Conservation (phyloP, 2,113 vertebrate genomes). For the Dryoscopus gambensis region DNA sequence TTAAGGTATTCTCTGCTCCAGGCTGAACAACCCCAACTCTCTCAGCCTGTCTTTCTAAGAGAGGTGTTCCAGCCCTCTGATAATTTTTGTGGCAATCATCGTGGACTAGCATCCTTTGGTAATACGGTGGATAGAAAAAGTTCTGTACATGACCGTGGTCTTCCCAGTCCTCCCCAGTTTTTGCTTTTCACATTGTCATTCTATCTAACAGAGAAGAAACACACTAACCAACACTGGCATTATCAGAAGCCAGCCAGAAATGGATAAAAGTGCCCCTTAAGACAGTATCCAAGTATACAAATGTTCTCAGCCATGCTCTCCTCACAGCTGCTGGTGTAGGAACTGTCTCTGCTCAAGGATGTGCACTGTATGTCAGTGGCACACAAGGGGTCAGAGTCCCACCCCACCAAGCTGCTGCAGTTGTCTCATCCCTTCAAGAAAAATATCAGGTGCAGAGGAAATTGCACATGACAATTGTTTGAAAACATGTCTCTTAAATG, state of each 20-base stretch:
- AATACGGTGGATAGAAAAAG: not conserved
- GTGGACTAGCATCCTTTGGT: not conserved
- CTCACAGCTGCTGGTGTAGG: not conserved
- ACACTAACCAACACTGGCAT: accelerated
- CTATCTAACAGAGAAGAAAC: not conserved
- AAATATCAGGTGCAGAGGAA: constrained; percentile 6
- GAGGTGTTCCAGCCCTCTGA: not conserved
- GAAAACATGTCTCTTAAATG: constrained; percentile 24
- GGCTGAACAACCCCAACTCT: not conserved
- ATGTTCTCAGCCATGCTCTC: not conserved
- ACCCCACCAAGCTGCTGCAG: not conserved
- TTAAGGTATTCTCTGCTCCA: not conserved
- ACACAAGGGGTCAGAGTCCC: not conserved
- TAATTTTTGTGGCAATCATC: not conserved
- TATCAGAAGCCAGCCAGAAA: not conserved
- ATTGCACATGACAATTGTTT: constrained; percentile 20
- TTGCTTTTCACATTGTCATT: not conserved
- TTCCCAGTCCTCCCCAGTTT: not conserved
- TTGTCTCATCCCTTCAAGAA: not conserved
- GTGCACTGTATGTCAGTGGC: not conserved
- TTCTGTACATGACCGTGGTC: not conserved
- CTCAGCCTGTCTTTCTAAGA: not conserved
- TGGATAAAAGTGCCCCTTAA: not conserved
- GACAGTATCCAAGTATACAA: not conserved
- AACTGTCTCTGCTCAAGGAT: not conserved